phyloP scores from a whole-genome alignment of 1,140 invertebrate genomes.

The Idris sp. region DNA sequence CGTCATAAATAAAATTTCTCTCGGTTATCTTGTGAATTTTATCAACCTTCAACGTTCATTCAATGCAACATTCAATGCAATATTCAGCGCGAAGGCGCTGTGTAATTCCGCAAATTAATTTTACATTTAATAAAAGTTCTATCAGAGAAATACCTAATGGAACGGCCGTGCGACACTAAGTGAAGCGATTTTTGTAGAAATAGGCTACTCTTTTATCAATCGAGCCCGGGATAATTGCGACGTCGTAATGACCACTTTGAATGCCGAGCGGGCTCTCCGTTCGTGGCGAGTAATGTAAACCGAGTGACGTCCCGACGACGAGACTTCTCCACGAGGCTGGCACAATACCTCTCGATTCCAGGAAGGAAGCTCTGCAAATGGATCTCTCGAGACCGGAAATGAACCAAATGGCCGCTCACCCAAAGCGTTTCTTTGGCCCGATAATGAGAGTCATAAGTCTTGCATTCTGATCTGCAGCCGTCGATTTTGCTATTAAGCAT shows the following conservation, averaged over 20 bases:
- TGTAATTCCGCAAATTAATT: constrained; percentile 37
- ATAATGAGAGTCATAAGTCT: constrained; percentile 50
- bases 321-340: constrained; percentile 36
- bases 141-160: constrained; percentile 20
- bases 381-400: constrained; percentile 76
- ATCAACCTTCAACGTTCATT: constrained; percentile 13
- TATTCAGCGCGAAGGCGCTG: constrained; percentile 4
- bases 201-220: constrained; percentile 61
- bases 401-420: constrained; percentile 77
- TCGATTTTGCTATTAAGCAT: too few species aligned
- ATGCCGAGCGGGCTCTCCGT: constrained; percentile 57
- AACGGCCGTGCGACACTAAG: constrained; percentile 18
- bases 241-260: constrained; percentile 70
- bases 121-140: constrained; percentile 35
- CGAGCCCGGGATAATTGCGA: constrained; percentile 71
- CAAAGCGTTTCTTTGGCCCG: constrained; percentile 71
- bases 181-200: constrained; percentile 45
- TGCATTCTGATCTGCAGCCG: neutral
- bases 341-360: constrained; percentile 72
- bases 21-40: constrained; percentile 22
- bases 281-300: constrained; percentile 69
- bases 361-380: constrained; percentile 73
- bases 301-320: constrained; percentile 66
- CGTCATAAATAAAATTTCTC: constrained; percentile 37
- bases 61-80: too few species aligned